These are phyloP conservation scores for Trichonephila clavata DNA, from an alignment of 1,140 invertebrate genomes.

Conservation along the genomic window DNA sequence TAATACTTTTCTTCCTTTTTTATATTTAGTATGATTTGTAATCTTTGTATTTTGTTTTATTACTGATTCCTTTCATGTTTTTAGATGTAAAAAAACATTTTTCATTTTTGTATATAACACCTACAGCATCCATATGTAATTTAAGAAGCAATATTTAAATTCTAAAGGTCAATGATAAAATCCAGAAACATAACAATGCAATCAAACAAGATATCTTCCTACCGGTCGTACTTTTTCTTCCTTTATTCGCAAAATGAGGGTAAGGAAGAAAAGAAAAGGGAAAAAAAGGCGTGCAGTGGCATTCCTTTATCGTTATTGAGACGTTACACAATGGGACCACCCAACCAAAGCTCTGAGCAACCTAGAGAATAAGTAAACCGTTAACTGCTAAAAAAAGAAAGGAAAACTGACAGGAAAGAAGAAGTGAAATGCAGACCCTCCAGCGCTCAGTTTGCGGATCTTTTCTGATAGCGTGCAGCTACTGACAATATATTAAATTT, in stretches of 20 bases:
- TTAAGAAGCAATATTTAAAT: no score
- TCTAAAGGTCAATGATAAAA: background rate
- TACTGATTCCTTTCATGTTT: no score
- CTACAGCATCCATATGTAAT: no score
- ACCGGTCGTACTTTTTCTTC: background rate
- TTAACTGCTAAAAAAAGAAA: slow-evolving; percentile 33
- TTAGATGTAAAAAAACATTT: no score
- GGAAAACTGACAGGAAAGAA: background rate
- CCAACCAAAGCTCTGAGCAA: slow-evolving; percentile 10
- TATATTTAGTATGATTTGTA: no score
- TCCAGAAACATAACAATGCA: no score
- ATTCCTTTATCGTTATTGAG: slow-evolving; percentile 38
- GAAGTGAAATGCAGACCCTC: slow-evolving; percentile 31
- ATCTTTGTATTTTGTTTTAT: no score
- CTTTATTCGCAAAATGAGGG: background rate
- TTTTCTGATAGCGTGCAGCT: background rate
- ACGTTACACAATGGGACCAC: slow-evolving; percentile 59
- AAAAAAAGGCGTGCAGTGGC: background rate
- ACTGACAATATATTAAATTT: background rate
- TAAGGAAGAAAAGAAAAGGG: background rate
- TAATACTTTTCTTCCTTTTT: no score
- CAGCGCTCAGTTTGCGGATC: background rate
- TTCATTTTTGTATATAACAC: no score
- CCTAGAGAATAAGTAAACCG: slow-evolving; percentile 10
- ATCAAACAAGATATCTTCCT: background rate